These are phyloP conservation scores for Drosophila gaucha DNA, from an alignment of 2,888 invertebrate genomes.

Conservation along the genomic window DNA sequence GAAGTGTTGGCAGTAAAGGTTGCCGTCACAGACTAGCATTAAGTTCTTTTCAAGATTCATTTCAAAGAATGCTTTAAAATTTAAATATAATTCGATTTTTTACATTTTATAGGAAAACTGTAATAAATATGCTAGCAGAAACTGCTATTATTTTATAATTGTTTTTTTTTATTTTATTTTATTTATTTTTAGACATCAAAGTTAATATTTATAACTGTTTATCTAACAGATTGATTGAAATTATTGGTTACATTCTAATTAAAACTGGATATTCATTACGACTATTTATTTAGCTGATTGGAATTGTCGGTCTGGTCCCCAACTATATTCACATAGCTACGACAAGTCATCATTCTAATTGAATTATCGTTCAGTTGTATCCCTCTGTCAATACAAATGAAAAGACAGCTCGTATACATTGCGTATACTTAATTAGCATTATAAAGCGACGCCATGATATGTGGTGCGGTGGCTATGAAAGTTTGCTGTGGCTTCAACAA, in stretches of 20 bases:
- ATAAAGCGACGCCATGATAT: slow-evolving; percentile 35
- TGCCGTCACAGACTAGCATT: not conserved
- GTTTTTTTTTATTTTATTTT: not conserved
- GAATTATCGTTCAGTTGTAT: slow-evolving; percentile 18
- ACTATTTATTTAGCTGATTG: slow-evolving; percentile 37
- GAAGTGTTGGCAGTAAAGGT: not conserved
- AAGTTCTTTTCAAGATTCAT: not conserved
- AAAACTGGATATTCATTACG: not conserved
- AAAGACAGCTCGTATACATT: slow-evolving; percentile 22
- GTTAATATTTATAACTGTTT: not conserved
- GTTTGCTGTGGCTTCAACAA: slow-evolving; percentile 47
- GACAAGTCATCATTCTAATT: slow-evolving; percentile 16
- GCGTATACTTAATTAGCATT: slow-evolving; percentile 67
- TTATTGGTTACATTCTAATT: not conserved
- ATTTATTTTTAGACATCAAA: not conserved
- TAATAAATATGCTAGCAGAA: too few relatives aligned
- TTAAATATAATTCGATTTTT: not conserved
- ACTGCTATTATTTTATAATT: not conserved
- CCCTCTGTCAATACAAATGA: slow-evolving; percentile 3
- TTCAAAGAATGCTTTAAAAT: not conserved
- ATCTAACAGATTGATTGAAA: not conserved
- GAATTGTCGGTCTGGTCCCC: not conserved
- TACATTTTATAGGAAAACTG: not conserved
- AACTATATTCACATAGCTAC: not conserved
- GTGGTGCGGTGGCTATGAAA: slow-evolving; percentile 11